A percentile compares a stretch with the other conserved stretches of the same genome.
Conservation (phyloP, 2,797 vertebrate genomes). For the Lagodon rhomboides region DNA sequence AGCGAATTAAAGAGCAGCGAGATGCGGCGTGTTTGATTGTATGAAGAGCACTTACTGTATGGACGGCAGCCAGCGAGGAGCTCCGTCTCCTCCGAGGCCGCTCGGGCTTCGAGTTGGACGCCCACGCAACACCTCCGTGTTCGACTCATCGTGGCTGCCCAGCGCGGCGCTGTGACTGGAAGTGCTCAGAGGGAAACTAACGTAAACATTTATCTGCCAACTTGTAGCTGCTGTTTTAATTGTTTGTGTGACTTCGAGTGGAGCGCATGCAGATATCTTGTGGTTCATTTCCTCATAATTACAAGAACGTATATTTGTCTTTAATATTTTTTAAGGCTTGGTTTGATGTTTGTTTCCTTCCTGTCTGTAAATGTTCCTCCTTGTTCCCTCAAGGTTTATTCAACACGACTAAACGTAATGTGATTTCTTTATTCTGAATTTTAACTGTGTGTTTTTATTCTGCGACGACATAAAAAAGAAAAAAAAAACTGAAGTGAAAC, state of each 20-base stretch:
- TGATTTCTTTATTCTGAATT: neutral
- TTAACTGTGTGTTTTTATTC: neutral
- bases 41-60: constrained; percentile 57
- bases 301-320: neutral
- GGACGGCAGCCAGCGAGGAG: constrained; percentile 63
- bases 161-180: constrained; percentile 11
- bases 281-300: neutral
- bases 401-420: neutral
- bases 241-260: neutral
- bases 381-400: neutral
- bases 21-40: constrained; percentile 48
- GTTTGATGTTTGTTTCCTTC: neutral
- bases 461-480: neutral
- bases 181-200: constrained; percentile 6
- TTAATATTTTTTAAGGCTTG: neutral
- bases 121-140: constrained; percentile 62
- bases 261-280: neutral
- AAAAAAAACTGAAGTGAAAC: neutral
- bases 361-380: neutral
- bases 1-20: constrained; percentile 50
- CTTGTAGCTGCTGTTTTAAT: neutral
- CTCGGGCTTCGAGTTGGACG: constrained; percentile 54
- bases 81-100: constrained; percentile 62
- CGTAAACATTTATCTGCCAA: constrained; percentile 24
- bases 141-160: constrained; percentile 14